Evolutionary conservation across 2,888 invertebrate species (phyloP).

Genomic region (Drosophila kuntzei): DNA sequence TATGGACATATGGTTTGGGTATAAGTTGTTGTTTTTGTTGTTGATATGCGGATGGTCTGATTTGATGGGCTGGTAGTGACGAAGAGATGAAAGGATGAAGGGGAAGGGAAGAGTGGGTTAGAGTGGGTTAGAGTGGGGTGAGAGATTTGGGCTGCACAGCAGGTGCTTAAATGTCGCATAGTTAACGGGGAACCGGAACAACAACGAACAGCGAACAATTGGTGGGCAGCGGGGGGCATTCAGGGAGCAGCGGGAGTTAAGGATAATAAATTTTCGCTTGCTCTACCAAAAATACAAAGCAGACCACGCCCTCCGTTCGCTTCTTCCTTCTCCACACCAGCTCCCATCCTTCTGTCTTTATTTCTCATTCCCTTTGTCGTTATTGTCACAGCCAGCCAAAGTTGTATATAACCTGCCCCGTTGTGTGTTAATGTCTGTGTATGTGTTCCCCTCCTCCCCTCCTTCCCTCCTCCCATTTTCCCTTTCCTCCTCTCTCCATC

Average conservation of each 20-base stretch:
- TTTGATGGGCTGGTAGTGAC: constrained; percentile 5
- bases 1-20: constrained; percentile 57
- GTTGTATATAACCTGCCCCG: constrained; percentile 19
- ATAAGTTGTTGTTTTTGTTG: background rate
- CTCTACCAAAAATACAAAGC: constrained; percentile 62
- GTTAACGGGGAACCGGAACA: constrained; percentile 70
- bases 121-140: background rate
- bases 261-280: constrained; percentile 75
- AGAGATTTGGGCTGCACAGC: constrained; percentile 66
- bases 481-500: background rate
- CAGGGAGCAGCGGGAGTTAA: constrained; percentile 57
- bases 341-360: background rate
- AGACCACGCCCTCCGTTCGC: background rate
- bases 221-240: constrained; percentile 36
- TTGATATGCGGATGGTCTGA: background rate
- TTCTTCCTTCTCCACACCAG: no score
- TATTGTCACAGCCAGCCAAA: constrained; percentile 52
- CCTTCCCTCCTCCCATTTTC: background rate
- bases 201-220: constrained; percentile 54
- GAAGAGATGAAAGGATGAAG: background rate
- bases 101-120: no score
- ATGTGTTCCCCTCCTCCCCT: background rate
- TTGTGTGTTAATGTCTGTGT: constrained; percentile 10
- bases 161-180: constrained; percentile 79
- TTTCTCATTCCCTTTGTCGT: constrained; percentile 18